Evolutionary conservation across 2,797 vertebrate species (phyloP).

Genomic region (Enteromius anoplus): DNA sequence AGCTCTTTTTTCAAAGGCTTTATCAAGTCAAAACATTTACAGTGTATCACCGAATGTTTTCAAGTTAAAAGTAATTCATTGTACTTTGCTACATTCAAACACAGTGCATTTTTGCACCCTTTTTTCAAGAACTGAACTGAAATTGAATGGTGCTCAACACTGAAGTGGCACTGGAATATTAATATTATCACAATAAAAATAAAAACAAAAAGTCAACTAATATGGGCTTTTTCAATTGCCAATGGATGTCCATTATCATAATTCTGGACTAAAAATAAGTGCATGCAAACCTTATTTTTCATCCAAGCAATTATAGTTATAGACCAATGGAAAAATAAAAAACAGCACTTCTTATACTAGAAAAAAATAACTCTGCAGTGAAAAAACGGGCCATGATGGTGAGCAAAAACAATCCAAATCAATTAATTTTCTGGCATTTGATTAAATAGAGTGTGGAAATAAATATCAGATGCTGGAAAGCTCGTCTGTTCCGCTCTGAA

Average conservation of each 20-base stretch:
- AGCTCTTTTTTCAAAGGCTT: not conserved
- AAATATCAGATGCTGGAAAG: slow-evolving; percentile 27
- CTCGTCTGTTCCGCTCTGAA: slow-evolving; percentile 10
- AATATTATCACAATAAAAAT: not conserved
- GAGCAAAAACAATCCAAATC: slow-evolving; percentile 14
- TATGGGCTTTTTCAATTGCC: not conserved
- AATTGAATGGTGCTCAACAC: not conserved
- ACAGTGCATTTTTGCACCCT: not conserved
- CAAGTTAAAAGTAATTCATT: not conserved
- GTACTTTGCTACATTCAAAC: not conserved
- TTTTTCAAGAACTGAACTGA: not conserved
- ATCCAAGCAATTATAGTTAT: not conserved
- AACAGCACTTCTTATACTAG: not conserved
- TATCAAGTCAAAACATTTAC: not conserved
- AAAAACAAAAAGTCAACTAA: not conserved
- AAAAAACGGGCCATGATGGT: not conserved
- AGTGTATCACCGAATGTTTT: not conserved
- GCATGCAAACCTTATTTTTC: not conserved
- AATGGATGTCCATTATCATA: not conserved
- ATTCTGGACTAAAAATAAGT: not conserved
- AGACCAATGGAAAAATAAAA: not conserved
- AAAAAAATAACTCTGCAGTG: not conserved
- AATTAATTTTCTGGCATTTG: slow-evolving; percentile 37
- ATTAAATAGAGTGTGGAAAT: slow-evolving; percentile 29
- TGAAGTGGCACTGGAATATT: slow-evolving; percentile 6